Base-by-base conservation (phyloP, 2,888 invertebrate species). In the Drosophila barbarae region DNA sequence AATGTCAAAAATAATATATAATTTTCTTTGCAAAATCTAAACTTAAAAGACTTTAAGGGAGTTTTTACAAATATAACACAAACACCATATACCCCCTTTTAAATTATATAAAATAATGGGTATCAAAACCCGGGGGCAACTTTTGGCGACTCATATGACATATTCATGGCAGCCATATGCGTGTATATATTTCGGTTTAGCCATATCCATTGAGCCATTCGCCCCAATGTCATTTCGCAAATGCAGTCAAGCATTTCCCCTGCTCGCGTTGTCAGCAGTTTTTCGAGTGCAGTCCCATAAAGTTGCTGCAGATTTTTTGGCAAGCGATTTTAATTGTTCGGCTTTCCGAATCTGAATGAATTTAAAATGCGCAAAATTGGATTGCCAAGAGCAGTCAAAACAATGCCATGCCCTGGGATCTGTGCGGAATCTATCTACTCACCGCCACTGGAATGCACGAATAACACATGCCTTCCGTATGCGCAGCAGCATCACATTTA, bases 271-370 rank as follows among this genome's bases (percentile, higher is more conserved):
- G 73, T 75, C 73, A 73, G 73, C 73, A 75, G 41, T 73, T 69
- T 73, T 75, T 44, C 13, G 61, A 77, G 71, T 68, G 55, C 61
- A 41, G 30, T 58, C 47, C 46, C 69, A 81, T 75, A 76, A 71
- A 84, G 72, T 68, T 65, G 58, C 61, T 68, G 54, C 69, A 69
- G 68, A 63, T 68, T 71, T 71, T 72, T 84, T 81, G 81, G 81
- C 81, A 84, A 69, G 68, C 72, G 44, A 26, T 70, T 79, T 79
- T 82, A 82, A 82, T 79, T 76, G 77, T 73, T 65, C 46, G 26
- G 55, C 44, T 70, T 76, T 76, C 60, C 54, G 70, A 72, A 73
- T 79, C 63, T 73, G 73, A 84, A 84, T 76, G 63, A 71, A 70
- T 72, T 76, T 72, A 64, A 77, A 53, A 51, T 58, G 47, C 44